Conservation (phyloP, 1,140 invertebrate species). For the Sweltsa coloradensis region DNA sequence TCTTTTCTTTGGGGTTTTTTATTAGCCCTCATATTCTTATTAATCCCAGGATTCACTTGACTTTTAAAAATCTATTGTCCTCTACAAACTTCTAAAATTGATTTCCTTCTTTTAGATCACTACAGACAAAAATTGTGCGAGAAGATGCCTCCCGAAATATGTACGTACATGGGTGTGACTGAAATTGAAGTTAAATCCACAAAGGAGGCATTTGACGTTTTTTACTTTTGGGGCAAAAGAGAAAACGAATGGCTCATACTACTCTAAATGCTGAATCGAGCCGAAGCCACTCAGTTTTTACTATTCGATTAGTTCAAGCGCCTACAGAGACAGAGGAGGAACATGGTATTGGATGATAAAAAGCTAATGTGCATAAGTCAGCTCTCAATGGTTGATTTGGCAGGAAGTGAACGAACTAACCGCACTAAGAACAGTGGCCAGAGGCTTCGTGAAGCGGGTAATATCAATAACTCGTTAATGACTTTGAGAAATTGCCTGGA, state of each 20-base stretch:
- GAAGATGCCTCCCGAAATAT: constrained; percentile 74
- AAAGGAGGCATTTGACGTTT: constrained; percentile 83
- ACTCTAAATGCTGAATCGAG: constrained; percentile 83
- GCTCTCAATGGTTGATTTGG: constrained; percentile 86
- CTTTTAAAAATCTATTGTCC: too few relatives aligned
- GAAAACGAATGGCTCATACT: constrained; percentile 79
- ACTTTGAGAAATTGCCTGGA: constrained; percentile 78
- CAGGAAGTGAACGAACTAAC: constrained; percentile 82
- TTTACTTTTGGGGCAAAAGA: constrained; percentile 66
- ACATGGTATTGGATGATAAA: constrained; percentile 51
- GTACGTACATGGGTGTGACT: constrained; percentile 79
- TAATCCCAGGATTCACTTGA: too few relatives aligned
- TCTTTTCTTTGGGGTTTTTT: too few relatives aligned
- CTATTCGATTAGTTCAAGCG: constrained; percentile 78
- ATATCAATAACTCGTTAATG: constrained; percentile 83
- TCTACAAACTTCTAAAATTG: too few relatives aligned
- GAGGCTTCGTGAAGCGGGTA: constrained; percentile 68
- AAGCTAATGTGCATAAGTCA: constrained; percentile 61
- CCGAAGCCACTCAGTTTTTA: constrained; percentile 89
- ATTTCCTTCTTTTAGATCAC: too few relatives aligned
- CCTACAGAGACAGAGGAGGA: constrained; percentile 53
- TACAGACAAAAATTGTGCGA: constrained; percentile 52
- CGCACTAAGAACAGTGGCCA: constrained; percentile 71
- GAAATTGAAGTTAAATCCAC: constrained; percentile 84
- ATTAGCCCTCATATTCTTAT: too few relatives aligned